Conservation (phyloP, 2,888 invertebrate species). For the Andricus curvator region DNA sequence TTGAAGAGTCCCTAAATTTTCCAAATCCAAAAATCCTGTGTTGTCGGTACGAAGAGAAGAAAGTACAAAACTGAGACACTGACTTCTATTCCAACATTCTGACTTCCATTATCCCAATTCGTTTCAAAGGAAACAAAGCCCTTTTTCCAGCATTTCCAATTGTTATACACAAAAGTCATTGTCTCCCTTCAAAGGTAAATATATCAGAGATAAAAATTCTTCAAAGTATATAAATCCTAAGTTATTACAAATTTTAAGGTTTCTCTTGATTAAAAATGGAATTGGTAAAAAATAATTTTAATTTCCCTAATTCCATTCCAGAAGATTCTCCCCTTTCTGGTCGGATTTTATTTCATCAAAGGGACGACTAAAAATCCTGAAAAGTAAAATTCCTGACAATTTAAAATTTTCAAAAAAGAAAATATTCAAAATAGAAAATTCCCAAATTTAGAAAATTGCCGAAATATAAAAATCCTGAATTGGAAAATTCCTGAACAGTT, state of each 20-base stretch:
- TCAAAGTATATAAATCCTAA: neutral
- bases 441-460: no score
- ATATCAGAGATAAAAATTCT: slow-evolving; percentile 6
- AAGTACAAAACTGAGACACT: slow-evolving; percentile 23
- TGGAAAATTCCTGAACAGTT: no score
- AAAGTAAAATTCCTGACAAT: no score
- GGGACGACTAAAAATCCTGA: no score
- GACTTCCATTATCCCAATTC: slow-evolving; percentile 25
- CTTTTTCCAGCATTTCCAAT: slow-evolving; percentile 9
- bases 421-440: no score
- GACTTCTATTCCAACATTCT: slow-evolving; percentile 17
- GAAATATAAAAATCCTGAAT: no score
- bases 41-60: neutral
- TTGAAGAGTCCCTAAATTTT: no score
- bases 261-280: neutral
- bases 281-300: neutral
- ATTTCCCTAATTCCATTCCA: no score
- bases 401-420: no score
- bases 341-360: no score
- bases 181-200: neutral
- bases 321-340: no score
- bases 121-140: slow-evolving; percentile 31
- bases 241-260: neutral
- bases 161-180: slow-evolving; percentile 1
- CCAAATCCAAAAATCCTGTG: neutral